Evolutionary conservation across 2,888 invertebrate species (phyloP).

Genomic region (Sturmia bella): DNA sequence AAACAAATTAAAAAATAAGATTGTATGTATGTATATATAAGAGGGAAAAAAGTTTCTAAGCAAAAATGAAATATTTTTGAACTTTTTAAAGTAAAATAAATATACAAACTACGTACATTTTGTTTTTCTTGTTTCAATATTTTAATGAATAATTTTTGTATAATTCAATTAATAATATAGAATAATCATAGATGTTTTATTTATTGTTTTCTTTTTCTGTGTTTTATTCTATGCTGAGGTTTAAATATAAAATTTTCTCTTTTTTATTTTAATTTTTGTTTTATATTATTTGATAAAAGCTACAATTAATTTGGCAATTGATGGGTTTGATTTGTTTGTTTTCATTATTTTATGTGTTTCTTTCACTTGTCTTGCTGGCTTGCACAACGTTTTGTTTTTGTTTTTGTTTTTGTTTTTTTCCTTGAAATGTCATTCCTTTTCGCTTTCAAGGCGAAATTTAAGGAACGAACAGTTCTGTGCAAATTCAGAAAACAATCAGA

Average conservation of each 20-base stretch:
- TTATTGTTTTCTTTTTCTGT: slow-evolving; percentile 33
- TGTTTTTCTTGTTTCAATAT: slow-evolving; percentile 14
- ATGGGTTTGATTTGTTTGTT: slow-evolving; percentile 79
- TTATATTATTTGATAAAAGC: slow-evolving; percentile 79
- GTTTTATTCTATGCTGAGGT: background rate
- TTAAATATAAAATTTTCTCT: slow-evolving; percentile 73
- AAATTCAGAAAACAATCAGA: no score
- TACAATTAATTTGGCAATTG: slow-evolving; percentile 82
- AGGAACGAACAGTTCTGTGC: no score
- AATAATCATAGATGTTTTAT: slow-evolving; percentile 70
- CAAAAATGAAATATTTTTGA: slow-evolving; percentile 32
- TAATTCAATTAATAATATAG: slow-evolving; percentile 63
- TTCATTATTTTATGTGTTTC: slow-evolving; percentile 60
- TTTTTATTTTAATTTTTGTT: slow-evolving; percentile 69
- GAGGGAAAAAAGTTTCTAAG: slow-evolving; percentile 24
- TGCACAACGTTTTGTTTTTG: no score
- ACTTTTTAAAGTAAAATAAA: slow-evolving; percentile 44
- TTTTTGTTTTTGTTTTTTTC: no score
- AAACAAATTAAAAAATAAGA: slow-evolving; percentile 49
- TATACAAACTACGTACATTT: slow-evolving; percentile 50
- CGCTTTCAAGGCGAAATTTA: no score
- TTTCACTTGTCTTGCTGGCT: slow-evolving; percentile 65
- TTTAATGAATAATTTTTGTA: slow-evolving; percentile 42
- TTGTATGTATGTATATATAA: slow-evolving; percentile 15
- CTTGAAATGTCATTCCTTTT: no score